A percentile compares a stretch with the other conserved stretches of the same genome.
These are phyloP conservation scores for Morone chrysops DNA, from an alignment of 2,113 vertebrate genomes.

Conservation along the genomic window DNA sequence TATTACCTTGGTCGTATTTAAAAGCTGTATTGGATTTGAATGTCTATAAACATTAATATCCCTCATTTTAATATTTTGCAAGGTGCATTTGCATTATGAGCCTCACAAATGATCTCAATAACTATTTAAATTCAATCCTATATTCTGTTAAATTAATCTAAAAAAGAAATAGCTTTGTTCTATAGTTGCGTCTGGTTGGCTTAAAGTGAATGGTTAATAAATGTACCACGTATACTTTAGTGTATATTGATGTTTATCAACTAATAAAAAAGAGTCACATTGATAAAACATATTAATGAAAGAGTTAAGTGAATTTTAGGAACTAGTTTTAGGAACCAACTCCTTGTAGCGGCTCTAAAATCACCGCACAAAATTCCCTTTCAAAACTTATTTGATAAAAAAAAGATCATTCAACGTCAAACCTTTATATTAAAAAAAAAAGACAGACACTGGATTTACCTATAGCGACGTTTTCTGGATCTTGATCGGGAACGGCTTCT, in stretches of 20 bases:
- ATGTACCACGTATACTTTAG: not conserved
- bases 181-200: not conserved
- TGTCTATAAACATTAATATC: too few species aligned
- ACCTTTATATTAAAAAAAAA: not conserved
- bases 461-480: constrained; percentile 94
- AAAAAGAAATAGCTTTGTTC: not conserved
- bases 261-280: not conserved
- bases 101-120: too few species aligned
- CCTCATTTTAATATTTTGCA: too few species aligned
- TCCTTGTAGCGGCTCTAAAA: not conserved
- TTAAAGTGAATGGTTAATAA: too few species aligned
- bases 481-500: constrained; percentile 93
- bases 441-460: constrained; percentile 78
- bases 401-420: not conserved
- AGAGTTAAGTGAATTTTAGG: not conserved
- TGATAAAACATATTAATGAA: not conserved
- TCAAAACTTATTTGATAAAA: not conserved
- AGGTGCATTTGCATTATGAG: too few species aligned
- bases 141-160: too few species aligned
- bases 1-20: too few species aligned
- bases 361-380: not conserved
- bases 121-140: too few species aligned
- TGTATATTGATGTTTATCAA: too few species aligned
- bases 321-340: too few species aligned
- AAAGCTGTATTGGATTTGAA: too few species aligned